These are phyloP conservation scores for Enteromius fasciolatus DNA, from an alignment of 2,797 vertebrate genomes.

Conservation along the genomic window DNA sequence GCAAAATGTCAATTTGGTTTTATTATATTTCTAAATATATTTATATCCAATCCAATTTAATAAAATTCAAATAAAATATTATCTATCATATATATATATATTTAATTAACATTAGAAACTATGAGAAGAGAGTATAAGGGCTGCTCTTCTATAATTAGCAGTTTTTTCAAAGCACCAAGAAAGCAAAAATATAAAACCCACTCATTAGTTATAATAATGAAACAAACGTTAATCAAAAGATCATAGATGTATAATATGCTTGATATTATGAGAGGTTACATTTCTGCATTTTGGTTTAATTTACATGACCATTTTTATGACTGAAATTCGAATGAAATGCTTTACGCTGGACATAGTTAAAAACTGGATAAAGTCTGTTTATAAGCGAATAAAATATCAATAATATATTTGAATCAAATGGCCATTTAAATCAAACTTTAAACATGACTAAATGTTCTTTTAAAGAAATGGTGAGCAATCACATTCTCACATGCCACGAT, in stretches of 20 bases:
- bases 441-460: conserved; percentile 15
- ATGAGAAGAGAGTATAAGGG: conserved; percentile 9
- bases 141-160: conserved; percentile 12
- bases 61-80: neutral
- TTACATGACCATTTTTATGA: conserved; percentile 36
- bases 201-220: conserved; percentile 17
- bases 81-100: neutral
- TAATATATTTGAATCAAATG: neutral
- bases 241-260: conserved; percentile 5
- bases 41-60: neutral
- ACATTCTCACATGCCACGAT: conserved; percentile 51
- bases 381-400: neutral
- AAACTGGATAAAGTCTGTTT: neutral
- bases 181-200: neutral
- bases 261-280: conserved; percentile 16
- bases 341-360: neutral
- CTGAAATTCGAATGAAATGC: neutral
- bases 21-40: neutral
- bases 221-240: conserved; percentile 13
- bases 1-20: neutral
- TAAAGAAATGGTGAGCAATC: conserved; percentile 18
- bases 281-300: conserved; percentile 14
- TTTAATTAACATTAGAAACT: neutral
- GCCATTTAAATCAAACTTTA: conserved; percentile 52
- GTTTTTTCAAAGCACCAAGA: neutral